Conservation (phyloP, 2,113 vertebrate genomes). For the Boleophthalmus pectinirostris region DNA sequence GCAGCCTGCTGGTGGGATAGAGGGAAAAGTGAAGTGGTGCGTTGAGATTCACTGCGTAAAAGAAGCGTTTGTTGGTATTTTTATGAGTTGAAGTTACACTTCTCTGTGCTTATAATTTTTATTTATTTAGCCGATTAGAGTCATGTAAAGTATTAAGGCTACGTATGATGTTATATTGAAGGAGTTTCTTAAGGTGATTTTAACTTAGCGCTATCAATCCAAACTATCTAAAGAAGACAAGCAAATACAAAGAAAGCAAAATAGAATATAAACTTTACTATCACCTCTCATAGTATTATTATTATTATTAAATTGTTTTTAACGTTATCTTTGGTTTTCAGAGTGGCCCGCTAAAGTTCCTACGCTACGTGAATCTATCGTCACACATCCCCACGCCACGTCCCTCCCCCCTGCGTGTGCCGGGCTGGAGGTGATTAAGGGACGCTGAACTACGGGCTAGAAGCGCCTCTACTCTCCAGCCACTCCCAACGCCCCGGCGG, state of each 20-base stretch:
- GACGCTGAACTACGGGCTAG: slow-evolving; percentile 51
- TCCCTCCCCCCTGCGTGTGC: slow-evolving; percentile 3
- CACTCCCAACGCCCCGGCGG: slow-evolving; percentile 63
- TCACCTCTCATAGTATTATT: too few relatives aligned
- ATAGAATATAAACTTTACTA: too few relatives aligned
- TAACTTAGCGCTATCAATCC: too few relatives aligned
- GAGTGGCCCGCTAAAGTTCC: slow-evolving; percentile 1
- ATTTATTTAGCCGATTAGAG: not conserved
- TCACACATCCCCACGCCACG: slow-evolving; percentile 14
- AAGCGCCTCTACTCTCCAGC: slow-evolving; percentile 54
- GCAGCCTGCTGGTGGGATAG: not conserved
- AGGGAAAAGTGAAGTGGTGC: slow-evolving; percentile 38
- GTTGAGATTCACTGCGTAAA: slow-evolving; percentile 43
- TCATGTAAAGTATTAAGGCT: too few relatives aligned
- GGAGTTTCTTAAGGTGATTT: too few relatives aligned
- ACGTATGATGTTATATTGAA: too few relatives aligned
- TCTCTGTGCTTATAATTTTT: not conserved
- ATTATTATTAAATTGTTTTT: too few relatives aligned
- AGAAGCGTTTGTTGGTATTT: accelerated
- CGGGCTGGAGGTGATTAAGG: slow-evolving; percentile 65
- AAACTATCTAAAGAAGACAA: too few relatives aligned
- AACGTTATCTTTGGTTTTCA: not conserved
- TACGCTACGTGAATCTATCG: slow-evolving; percentile 37
- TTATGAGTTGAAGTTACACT: not conserved
- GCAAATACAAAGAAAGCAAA: too few relatives aligned